phyloP scores from a whole-genome alignment of 2,888 invertebrate genomes.

The Mesochorus sp. region DNA sequence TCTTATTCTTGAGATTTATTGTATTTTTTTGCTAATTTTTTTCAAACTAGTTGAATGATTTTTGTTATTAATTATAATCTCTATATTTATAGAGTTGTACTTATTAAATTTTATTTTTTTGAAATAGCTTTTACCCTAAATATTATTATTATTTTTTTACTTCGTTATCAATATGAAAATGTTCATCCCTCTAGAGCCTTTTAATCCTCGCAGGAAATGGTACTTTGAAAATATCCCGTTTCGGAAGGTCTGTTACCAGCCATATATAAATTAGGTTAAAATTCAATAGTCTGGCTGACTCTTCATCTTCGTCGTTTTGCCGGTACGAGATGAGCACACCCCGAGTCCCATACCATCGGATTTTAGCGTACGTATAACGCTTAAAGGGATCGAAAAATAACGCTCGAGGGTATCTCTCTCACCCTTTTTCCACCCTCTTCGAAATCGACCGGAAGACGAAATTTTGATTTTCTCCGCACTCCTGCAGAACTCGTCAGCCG shows the following conservation, averaged over 20 bases:
- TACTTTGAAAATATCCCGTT: conserved; percentile 63
- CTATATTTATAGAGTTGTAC: too few species aligned
- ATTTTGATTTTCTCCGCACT: conserved; percentile 75
- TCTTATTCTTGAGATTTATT: too few species aligned
- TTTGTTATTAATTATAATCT: too few species aligned
- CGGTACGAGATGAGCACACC: too few species aligned
- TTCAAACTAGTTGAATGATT: too few species aligned
- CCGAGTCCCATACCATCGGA: conserved; percentile 8
- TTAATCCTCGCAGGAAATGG: conserved; percentile 65
- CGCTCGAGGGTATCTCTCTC: conserved; percentile 34
- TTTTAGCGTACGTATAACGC: neutral
- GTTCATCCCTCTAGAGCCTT: neutral
- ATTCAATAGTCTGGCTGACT: conserved; percentile 77
- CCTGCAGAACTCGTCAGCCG: neutral
- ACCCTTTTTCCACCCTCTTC: conserved; percentile 58
- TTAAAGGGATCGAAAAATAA: conserved; percentile 41
- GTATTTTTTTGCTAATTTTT: too few species aligned
- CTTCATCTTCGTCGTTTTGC: conserved; percentile 25
- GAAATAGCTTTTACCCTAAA: neutral
- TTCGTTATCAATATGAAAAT: neutral
- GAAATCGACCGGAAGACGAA: conserved; percentile 74
- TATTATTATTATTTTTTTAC: neutral
- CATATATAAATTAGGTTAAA: conserved; percentile 78
- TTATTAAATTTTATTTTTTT: neutral
- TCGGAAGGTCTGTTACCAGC: conserved; percentile 58